Conservation (phyloP, 2,113 vertebrate species). For the Loxodonta africana region DNA sequence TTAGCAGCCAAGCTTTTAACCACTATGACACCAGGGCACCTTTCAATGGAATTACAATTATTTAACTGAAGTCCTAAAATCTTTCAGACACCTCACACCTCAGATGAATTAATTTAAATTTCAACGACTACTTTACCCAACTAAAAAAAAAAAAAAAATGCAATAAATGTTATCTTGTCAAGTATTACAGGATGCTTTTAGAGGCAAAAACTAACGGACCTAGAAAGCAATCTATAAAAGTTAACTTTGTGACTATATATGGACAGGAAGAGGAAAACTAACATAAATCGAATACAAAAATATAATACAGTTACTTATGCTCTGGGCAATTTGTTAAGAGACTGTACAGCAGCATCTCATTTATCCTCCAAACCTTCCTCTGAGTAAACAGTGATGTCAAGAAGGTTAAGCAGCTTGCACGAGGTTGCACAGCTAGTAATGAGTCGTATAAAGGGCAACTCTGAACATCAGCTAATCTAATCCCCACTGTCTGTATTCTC, state of each 20-base stretch:
- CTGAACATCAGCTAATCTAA: slow-evolving; percentile 35
- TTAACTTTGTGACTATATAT: neutral
- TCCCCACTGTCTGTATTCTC: neutral
- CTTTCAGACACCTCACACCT: neutral
- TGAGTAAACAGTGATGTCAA: neutral
- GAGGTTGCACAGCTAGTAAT: neutral
- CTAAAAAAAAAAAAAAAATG: neutral
- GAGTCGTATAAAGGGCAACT: neutral
- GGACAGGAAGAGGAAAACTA: neutral
- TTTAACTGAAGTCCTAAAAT: slow-evolving; percentile 28
- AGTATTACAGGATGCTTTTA: neutral
- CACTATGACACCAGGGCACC: neutral
- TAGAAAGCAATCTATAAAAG: slow-evolving; percentile 24
- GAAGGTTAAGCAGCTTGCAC: neutral
- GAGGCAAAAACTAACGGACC: slow-evolving; percentile 27
- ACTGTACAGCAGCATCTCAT: neutral
- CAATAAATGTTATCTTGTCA: neutral
- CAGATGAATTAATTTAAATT: slow-evolving; percentile 1
- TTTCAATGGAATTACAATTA: neutral
- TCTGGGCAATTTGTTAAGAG: neutral
- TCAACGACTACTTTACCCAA: slow-evolving; percentile 43
- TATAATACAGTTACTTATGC: neutral
- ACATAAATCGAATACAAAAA: neutral
- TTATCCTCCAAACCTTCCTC: neutral
- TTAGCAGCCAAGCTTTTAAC: too few relatives aligned